Evolutionary conservation across 2,113 vertebrate species (phyloP).

Genomic region (Pseudorasbora parva): DNA sequence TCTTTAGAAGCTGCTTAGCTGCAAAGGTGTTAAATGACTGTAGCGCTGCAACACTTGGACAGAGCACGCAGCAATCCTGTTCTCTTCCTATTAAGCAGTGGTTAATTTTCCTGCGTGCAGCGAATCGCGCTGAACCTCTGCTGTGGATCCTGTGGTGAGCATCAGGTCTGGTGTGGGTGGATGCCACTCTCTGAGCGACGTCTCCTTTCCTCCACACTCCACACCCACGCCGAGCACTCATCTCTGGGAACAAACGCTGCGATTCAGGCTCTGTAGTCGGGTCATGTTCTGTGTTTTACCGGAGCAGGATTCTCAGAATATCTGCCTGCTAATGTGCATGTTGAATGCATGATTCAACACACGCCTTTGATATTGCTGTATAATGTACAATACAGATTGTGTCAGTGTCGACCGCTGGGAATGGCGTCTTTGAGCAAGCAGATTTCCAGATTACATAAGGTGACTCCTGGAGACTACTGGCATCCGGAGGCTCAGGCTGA

Average conservation of each 20-base stretch:
- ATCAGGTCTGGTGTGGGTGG: slow-evolving; percentile 35
- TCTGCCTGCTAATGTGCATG: neutral
- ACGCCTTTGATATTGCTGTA: neutral
- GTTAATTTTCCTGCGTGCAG: neutral
- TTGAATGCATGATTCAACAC: neutral
- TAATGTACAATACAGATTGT: too few species aligned
- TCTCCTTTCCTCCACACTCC: slow-evolving; percentile 7
- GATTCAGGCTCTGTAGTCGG: slow-evolving; percentile 32
- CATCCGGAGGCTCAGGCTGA: neutral
- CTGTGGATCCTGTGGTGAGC: neutral
- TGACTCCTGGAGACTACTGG: neutral
- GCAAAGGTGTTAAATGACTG: neutral
- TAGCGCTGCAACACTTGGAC: neutral
- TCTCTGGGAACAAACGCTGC: slow-evolving; percentile 8
- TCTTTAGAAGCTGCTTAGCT: neutral
- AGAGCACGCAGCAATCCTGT: neutral
- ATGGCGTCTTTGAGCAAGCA: neutral
- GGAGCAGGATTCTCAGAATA: slow-evolving; percentile 8
- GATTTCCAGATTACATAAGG: slow-evolving; percentile 8
- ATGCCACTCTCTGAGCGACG: neutral
- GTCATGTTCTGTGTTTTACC: neutral
- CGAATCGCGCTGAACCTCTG: neutral
- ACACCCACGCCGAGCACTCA: slow-evolving; percentile 40
- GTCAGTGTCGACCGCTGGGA: neutral
- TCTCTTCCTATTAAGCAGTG: neutral